Percentiles rank a stretch among this genome's conserved stretches.
phyloP scores from a whole-genome alignment of 2,888 invertebrate species.

The Eristalinus sepulchralis region DNA sequence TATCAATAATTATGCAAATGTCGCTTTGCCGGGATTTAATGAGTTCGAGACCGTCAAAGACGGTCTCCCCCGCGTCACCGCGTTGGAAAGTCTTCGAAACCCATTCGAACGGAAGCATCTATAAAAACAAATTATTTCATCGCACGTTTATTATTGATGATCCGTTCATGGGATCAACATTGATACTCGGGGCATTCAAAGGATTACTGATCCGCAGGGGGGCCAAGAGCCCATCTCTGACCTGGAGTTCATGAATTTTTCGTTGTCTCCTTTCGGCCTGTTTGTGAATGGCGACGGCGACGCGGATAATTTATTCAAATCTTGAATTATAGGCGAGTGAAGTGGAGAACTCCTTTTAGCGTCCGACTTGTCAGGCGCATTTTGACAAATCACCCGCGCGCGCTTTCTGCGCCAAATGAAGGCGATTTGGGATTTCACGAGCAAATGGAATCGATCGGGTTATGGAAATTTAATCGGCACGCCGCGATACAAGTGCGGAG shows the following conservation, averaged over 20 bases:
- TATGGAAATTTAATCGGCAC: conserved; percentile 56
- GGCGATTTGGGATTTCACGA: neutral
- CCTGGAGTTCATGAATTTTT: neutral
- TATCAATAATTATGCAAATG: conserved; percentile 47
- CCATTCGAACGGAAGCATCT: neutral
- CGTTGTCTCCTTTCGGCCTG: neutral
- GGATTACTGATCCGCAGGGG: conserved; percentile 34
- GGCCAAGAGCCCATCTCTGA: neutral
- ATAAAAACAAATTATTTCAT: conserved; percentile 49
- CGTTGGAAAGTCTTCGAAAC: neutral
- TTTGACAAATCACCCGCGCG: conserved; percentile 3
- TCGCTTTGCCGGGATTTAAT: conserved; percentile 8
- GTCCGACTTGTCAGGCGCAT: neutral
- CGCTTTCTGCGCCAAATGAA: neutral
- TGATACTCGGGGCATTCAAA: conserved; percentile 52
- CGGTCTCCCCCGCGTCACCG: neutral
- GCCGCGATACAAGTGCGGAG: conserved; percentile 38
- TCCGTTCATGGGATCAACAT: conserved; percentile 58
- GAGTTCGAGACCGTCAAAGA: conserved; percentile 4
- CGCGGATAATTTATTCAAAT: conserved; percentile 62
- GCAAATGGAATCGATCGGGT: conserved; percentile 31
- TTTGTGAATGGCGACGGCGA: conserved; percentile 15
- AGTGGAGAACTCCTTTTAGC: neutral
- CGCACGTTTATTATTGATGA: conserved; percentile 64
- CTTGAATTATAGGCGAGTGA: conserved; percentile 24